Evolutionary conservation across 2,113 vertebrate species (phyloP), one percentile per base, ranked within the genome.

Genomic region (Copsychus sechellarum): DNA sequence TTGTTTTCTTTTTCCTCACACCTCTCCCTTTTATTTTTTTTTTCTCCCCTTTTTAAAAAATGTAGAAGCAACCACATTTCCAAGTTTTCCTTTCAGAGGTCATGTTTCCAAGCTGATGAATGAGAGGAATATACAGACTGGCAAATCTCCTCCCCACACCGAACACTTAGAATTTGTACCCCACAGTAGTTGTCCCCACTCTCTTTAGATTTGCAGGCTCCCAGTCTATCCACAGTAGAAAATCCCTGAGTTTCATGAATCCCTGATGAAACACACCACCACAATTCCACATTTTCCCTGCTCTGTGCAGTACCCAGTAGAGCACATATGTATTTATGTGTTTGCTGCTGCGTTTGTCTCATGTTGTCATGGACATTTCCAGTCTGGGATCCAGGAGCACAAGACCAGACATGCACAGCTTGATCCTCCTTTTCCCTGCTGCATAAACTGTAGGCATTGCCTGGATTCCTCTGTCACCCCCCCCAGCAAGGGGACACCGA

Each of bases 261-360:
- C 10, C 48, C 50, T 38, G 26, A 22, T 50, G 31, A 71, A 66
- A 65, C 42, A 8, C 8, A 11, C 47, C 40, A 21, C 34, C 33
- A 47, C 15, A 12, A 22, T 28, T 73, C 47, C 60, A 31, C 7
- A 1, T 62, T 38, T 65, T 57, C 47, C 38, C 33, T 38, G 11
- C 24, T 66, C 48, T 13, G 28, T 42, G 33, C 67, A n/a, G 36
- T 12, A 9, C 61, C 26, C 65, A 42, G 25, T 29, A 62, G 56
- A 47, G 47, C 34, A 60, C 5, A 2, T 9, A 20, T 0, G 0
- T 20, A 29, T 76, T 40, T 58, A 15, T 0, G 0, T 22, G 14
- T 50, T 16, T 50, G 26, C 51, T 66, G 56, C 25, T 54, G 60
- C 45, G 50, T 69, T 71, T 93, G 48, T 34, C 48, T 79, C 22